Evolutionary conservation across 2,888 invertebrate genomes (phyloP).

Genomic region (Poecilus cupreus): DNA sequence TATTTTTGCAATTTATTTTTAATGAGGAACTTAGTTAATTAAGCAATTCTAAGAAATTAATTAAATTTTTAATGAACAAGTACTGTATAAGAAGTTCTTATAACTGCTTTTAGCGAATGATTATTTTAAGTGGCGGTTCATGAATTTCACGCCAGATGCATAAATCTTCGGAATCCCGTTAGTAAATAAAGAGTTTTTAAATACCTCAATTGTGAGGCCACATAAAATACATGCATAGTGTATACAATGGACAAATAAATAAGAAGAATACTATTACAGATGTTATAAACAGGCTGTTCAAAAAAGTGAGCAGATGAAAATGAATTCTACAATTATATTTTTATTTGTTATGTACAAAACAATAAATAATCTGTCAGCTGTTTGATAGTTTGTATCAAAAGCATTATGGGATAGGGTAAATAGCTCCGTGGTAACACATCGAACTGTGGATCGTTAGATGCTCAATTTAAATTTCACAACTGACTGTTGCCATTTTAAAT

Average conservation of each 20-base stretch:
- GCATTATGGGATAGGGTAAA: too few species aligned
- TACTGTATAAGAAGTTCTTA: background rate
- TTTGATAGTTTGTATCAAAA: too few species aligned
- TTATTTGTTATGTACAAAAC: too few species aligned
- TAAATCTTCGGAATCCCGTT: constrained; percentile 10
- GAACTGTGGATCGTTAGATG: too few species aligned
- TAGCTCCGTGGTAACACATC: too few species aligned
- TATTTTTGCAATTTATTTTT: constrained; percentile 3
- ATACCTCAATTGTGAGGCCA: constrained; percentile 13
- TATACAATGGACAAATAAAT: constrained; percentile 6
- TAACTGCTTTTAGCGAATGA: constrained; percentile 7
- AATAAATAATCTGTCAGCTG: too few species aligned
- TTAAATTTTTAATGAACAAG: constrained; percentile 20
- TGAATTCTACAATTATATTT: too few species aligned
- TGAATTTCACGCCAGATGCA: constrained; percentile 20
- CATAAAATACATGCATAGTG: background rate
- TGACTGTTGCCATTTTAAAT: too few species aligned
- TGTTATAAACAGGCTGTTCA: too few species aligned
- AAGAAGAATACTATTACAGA: background rate
- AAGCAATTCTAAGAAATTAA: background rate
- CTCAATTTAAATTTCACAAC: too few species aligned
- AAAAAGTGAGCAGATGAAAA: too few species aligned
- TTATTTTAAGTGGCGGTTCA: background rate
- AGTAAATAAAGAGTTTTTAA: constrained; percentile 22
- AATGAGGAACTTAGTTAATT: background rate